Percentiles rank a stretch among this genome's conserved stretches.
These are phyloP conservation scores for Neosilurus hyrtlii DNA, from an alignment of 2,797 vertebrate genomes.

Conservation along the genomic window DNA sequence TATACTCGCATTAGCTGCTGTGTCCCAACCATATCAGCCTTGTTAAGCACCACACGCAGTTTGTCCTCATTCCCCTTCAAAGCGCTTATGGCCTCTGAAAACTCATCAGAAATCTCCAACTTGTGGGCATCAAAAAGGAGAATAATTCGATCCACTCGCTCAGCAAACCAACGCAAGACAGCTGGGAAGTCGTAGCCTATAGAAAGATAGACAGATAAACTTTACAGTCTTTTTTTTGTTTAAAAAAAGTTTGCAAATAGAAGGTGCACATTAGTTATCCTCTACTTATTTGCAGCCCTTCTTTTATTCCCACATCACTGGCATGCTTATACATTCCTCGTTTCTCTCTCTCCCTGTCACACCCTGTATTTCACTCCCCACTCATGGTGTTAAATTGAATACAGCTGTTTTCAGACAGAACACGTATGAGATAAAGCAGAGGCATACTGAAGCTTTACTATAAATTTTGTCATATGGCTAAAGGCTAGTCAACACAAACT, in stretches of 20 bases:
- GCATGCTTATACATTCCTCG: constrained; percentile 33
- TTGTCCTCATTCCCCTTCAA: constrained; percentile 92
- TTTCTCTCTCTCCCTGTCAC: constrained; percentile 36
- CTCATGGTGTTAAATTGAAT: constrained; percentile 22
- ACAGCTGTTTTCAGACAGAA: constrained; percentile 7
- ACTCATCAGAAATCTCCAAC: constrained; percentile 93
- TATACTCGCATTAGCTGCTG: constrained; percentile 96
- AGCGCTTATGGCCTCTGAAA: constrained; percentile 87
- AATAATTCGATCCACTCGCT: constrained; percentile 90
- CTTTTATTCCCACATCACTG: constrained; percentile 8
- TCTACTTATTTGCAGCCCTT: not conserved
- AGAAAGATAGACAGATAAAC: not conserved
- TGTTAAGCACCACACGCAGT: constrained; percentile 93
- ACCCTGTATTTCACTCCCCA: constrained; percentile 22
- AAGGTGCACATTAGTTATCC: not conserved
- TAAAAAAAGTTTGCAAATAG: not conserved
- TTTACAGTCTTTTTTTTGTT: not conserved
- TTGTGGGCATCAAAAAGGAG: constrained; percentile 95
- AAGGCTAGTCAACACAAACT: constrained; percentile 1
- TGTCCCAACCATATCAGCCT: constrained; percentile 92
- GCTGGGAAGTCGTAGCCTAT: constrained; percentile 90
- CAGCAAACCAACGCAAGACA: constrained; percentile 90
- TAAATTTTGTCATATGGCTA: not conserved
- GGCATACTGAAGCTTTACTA: not conserved
- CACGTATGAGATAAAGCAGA: not conserved